Evolutionary conservation across 2,113 vertebrate species (phyloP).

Genomic region (Cranoglanis bouderius): DNA sequence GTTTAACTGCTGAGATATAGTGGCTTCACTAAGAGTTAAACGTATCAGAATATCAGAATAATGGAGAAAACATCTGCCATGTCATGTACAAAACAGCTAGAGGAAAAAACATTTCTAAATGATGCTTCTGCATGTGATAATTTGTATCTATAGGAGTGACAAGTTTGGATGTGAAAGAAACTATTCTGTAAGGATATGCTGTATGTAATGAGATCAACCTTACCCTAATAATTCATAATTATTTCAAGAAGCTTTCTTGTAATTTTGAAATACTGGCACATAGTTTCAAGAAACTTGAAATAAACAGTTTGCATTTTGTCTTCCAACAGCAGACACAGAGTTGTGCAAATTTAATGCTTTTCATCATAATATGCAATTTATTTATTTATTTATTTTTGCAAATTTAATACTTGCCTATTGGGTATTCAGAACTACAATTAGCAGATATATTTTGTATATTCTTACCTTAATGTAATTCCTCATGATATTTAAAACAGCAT

Average conservation of each 20-base stretch:
- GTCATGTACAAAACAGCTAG: neutral
- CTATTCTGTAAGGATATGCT: neutral
- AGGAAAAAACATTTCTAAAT: neutral
- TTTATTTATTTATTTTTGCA: neutral
- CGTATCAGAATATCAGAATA: neutral
- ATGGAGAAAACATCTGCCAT: conserved; percentile 6
- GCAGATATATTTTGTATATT: neutral
- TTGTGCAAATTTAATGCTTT: neutral
- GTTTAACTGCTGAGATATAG: neutral
- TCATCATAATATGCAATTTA: no score
- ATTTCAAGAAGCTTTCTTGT: neutral
- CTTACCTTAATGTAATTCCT: neutral
- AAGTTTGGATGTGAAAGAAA: neutral
- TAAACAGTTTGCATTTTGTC: neutral
- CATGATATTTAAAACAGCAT: neutral
- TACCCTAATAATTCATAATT: neutral
- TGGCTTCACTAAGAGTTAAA: neutral
- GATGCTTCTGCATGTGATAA: neutral
- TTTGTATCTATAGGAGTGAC: neutral
- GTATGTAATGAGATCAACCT: neutral
- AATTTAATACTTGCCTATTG: neutral
- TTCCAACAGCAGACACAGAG: neutral
- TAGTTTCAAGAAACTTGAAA: neutral
- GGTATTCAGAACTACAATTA: neutral
- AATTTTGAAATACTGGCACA: neutral